Evolutionary conservation across 2,888 invertebrate species (phyloP), one percentile per base, ranked within the genome.

Genomic region (Drosophila prolongata): DNA sequence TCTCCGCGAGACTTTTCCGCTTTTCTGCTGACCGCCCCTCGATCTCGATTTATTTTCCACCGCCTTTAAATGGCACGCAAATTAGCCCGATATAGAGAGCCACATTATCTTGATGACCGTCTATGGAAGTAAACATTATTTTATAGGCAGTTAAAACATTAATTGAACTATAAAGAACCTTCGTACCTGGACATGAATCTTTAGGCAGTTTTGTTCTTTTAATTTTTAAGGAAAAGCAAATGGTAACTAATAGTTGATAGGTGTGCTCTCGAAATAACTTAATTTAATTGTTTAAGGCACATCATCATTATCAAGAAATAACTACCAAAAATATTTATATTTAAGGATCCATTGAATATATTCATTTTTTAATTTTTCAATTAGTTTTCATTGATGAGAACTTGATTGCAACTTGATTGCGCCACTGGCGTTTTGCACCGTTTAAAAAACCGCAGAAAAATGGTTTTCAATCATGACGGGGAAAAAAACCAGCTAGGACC

Each of bases 71-170:
- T 65, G 73, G 61, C 85, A 65, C 68, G 68, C 81, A 81, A 87
- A 81, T 81, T 81, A 84, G 87, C 76, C 71, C 65, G 76, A 84
- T 74, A 57, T 78, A 66, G 37, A 52, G 49, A 40, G 49, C 54
- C 13, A 38, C 60, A 70, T 71, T 71, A 54, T 57, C 47, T 71
- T 57, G 72, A 71, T 71, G 65, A 40, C 34, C 44, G 53, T 64
- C 65, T 64, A 27, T 54, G 40, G 35, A 11, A 52, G 62, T 46
- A 42, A 71, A 44, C 37, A 64, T 53, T 64, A 55, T 56, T 71
- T 71, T 56, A 71, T 70, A 42, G 56, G 30, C 62, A 42, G 42
- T 71, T 70, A 70, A 43, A 43, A 61, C 52, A 70, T 70, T 71
- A 71, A 71, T 71, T 70, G 70, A 70, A 70, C 71, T 70, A 70